These are phyloP conservation scores for Poeciliopsis prolifica DNA, from an alignment of 2,113 vertebrate species.

Conservation along the genomic window DNA sequence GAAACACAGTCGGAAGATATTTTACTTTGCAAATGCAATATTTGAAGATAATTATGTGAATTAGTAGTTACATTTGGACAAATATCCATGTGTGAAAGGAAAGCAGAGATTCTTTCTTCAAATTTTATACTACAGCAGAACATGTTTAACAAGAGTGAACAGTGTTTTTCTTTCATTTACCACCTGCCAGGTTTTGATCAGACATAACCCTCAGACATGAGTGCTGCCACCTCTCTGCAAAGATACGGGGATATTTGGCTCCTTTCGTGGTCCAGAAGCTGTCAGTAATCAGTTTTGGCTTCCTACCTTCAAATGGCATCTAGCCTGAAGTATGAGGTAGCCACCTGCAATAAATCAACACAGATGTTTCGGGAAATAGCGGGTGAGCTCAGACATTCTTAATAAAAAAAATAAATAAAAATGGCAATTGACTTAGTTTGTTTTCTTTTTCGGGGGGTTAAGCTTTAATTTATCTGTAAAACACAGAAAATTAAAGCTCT, in stretches of 20 bases:
- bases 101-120: background rate
- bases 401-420: background rate
- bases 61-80: background rate
- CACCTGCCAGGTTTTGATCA: slow-evolving; percentile 1
- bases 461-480: background rate
- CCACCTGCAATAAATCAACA: slow-evolving; percentile 24
- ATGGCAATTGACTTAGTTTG: slow-evolving; percentile 6
- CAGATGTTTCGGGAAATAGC: slow-evolving; percentile 25
- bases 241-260: slow-evolving; percentile 15
- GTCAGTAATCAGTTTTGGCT: slow-evolving; percentile 28
- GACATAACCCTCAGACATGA: slow-evolving; percentile 2
- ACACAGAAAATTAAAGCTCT: background rate
- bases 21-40: background rate
- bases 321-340: slow-evolving; percentile 5
- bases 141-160: slow-evolving; percentile 8
- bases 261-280: slow-evolving; percentile 12
- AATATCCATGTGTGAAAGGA: background rate
- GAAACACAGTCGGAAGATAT: too few relatives aligned
- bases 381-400: slow-evolving; percentile 22
- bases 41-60: background rate
- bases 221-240: background rate
- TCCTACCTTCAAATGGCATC: slow-evolving; percentile 31
- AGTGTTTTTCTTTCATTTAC: slow-evolving; percentile 4
- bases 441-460: background rate
- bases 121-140: background rate